phyloP scores from a whole-genome alignment of 2,888 invertebrate genomes.

The Malthinus flaveolus region DNA sequence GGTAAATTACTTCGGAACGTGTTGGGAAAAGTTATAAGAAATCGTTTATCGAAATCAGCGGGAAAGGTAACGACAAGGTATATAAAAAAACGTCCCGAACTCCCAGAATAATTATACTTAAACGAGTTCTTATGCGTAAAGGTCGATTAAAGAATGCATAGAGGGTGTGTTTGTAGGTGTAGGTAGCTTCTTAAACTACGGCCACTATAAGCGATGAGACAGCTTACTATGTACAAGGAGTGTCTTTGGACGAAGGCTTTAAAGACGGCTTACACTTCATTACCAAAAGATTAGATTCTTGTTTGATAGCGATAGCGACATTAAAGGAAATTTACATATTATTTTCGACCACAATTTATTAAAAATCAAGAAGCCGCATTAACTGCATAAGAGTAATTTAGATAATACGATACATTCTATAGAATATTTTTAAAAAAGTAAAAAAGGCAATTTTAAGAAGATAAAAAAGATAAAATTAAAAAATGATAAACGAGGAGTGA shows the following conservation, averaged over 20 bases:
- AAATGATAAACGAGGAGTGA: no score
- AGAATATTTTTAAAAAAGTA: no score
- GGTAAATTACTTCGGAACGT: background rate
- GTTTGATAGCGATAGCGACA: background rate
- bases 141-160: slow-evolving; percentile 2
- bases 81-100: background rate
- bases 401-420: no score
- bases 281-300: background rate
- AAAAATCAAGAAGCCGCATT: no score
- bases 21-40: background rate
- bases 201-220: no score
- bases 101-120: background rate
- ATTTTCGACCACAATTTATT: no score
- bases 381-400: no score
- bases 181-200: slow-evolving; percentile 1
- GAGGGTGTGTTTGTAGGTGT: slow-evolving; percentile 1
- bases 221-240: background rate
- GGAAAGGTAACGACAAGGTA: background rate
- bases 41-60: background rate
- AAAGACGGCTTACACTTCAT: slow-evolving; percentile 2
- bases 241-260: background rate
- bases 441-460: no score
- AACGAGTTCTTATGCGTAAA: slow-evolving; percentile 1
- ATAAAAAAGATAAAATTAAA: no score
- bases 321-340: no score